These are phyloP conservation scores for Anableps anableps DNA, from an alignment of 2,797 vertebrate genomes.

Conservation along the genomic window DNA sequence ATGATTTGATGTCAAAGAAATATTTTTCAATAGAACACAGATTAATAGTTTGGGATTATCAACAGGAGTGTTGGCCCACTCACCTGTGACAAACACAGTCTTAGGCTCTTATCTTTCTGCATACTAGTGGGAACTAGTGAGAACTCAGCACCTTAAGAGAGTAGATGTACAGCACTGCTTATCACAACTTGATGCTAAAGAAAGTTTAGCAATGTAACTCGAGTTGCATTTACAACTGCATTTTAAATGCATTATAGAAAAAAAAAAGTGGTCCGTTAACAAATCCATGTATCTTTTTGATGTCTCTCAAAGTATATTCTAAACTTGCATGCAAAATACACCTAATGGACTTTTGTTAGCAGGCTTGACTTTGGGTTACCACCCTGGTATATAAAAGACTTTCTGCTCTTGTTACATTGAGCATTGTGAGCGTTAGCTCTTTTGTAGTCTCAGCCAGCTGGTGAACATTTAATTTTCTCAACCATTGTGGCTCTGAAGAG, in stretches of 20 bases:
- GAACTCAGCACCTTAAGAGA: not conserved
- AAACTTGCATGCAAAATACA: not conserved
- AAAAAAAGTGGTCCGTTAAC: not conserved
- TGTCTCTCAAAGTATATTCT: not conserved
- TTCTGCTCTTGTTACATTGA: not conserved
- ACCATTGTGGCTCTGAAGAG: not conserved
- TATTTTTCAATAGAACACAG: not conserved
- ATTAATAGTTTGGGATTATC: not conserved
- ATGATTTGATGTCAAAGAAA: not conserved
- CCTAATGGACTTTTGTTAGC: not conserved
- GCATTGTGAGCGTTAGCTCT: not conserved
- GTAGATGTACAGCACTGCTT: not conserved
- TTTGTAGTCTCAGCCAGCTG: slow-evolving; percentile 1
- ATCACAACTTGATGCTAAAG: not conserved
- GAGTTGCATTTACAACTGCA: too few relatives aligned
- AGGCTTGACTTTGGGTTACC: not conserved
- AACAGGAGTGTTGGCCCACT: not conserved
- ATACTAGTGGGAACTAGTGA: not conserved
- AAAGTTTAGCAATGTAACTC: too few relatives aligned
- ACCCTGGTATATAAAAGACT: not conserved
- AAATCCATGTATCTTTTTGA: not conserved
- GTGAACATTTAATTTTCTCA: slow-evolving; percentile 10
- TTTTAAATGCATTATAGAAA: not conserved
- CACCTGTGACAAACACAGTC: not conserved
- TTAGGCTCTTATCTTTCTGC: not conserved